phyloP scores from a whole-genome alignment of 2,888 invertebrate species.

The Heliconius aoede region DNA sequence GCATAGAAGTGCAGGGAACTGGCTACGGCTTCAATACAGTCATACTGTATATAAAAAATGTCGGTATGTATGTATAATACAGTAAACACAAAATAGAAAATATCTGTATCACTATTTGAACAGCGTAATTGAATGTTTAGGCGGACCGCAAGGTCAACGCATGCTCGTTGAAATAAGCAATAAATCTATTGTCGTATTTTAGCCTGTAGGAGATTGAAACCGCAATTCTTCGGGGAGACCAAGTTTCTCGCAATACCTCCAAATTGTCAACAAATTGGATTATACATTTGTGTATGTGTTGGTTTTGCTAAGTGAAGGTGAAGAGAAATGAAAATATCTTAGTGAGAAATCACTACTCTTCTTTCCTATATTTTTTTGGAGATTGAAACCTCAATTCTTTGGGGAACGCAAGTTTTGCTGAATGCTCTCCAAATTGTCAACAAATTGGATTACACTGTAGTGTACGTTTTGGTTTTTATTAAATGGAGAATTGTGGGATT shows the following conservation, averaged over 20 bases:
- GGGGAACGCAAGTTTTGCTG: conserved; percentile 36
- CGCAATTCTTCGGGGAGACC: conserved; percentile 39
- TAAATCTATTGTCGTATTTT: conserved; percentile 38
- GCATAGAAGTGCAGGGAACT: neutral
- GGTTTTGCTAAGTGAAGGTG: neutral
- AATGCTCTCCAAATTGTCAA: conserved; percentile 32
- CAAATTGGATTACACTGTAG: conserved; percentile 33
- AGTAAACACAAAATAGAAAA: conserved; percentile 11
- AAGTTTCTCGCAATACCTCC: conserved; percentile 32
- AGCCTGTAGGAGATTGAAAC: conserved; percentile 34
- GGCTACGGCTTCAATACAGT: too few species aligned
- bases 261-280: conserved; percentile 39
- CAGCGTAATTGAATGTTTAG: conserved; percentile 41
- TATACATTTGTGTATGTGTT: neutral
- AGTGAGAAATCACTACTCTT: too few species aligned
- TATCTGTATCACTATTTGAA: conserved; percentile 31
- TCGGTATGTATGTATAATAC: neutral
- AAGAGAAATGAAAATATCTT: too few species aligned
- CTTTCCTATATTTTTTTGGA: neutral
- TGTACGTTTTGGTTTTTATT: neutral
- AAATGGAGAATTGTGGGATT: too few species aligned
- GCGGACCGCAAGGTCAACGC: conserved; percentile 34
- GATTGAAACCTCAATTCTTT: conserved; percentile 39
- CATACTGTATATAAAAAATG: neutral
- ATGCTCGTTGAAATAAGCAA: conserved; percentile 41